These are phyloP conservation scores for Lepidocolaptes lacrymiger DNA, from an alignment of 2,797 vertebrate species.

Conservation along the genomic window DNA sequence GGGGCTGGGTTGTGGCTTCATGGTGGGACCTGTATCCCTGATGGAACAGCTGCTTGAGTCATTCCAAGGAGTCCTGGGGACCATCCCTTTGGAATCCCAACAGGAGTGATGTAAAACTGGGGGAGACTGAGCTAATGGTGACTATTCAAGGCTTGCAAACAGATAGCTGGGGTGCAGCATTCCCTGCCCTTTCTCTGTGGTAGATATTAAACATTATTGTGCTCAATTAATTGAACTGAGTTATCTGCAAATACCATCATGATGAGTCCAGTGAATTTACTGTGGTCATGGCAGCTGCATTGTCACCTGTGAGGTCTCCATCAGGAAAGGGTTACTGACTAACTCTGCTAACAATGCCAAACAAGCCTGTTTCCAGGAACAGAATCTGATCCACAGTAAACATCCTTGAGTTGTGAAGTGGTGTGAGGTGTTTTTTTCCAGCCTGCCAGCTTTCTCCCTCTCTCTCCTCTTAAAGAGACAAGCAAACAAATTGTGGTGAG, in stretches of 20 bases:
- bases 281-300: not conserved
- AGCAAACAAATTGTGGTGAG: not conserved
- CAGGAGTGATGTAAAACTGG: not conserved
- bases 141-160: not conserved
- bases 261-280: not conserved
- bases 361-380: not conserved
- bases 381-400: not conserved
- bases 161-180: not conserved
- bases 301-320: not conserved
- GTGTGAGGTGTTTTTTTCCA: not conserved
- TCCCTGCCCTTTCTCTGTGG: not conserved
- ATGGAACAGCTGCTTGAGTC: not conserved
- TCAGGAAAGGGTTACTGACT: not conserved
- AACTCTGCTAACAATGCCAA: not conserved
- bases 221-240: not conserved
- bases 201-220: not conserved
- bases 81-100: not conserved
- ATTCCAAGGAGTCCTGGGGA: fast-evolving
- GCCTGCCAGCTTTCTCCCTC: not conserved
- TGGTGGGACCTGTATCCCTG: not conserved
- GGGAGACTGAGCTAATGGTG: not conserved
- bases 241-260: not conserved
- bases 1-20: not conserved
- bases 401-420: not conserved
- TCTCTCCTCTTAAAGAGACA: not conserved